Conservation (phyloP, 2,888 invertebrate species). For the Calephelis perditalis region DNA sequence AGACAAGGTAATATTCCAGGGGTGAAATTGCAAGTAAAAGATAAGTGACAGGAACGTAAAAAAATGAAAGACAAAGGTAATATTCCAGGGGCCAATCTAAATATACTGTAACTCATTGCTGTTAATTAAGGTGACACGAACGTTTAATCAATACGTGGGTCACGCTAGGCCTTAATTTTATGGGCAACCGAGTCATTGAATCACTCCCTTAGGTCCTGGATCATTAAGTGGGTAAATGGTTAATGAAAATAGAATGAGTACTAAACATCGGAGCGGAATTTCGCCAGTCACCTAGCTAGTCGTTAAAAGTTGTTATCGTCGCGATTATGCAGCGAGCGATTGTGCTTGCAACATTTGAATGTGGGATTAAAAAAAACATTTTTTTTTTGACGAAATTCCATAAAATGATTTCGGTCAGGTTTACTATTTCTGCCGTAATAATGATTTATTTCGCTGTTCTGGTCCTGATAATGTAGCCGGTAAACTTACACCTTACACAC, state of each 20-base stretch:
- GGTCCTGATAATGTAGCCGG: no score
- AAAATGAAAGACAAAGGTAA: no score
- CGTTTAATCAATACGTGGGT: constrained; percentile 36
- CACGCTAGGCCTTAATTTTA: constrained; percentile 72
- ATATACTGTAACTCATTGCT: constrained; percentile 8
- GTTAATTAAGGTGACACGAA: constrained; percentile 22
- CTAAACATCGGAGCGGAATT: constrained; percentile 77
- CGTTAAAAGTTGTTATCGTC: constrained; percentile 77
- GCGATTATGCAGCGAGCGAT: constrained; percentile 45
- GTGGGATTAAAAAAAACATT: no score
- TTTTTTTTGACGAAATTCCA: no score
- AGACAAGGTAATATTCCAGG: no score
- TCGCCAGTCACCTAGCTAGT: constrained; percentile 76
- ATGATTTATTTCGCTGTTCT: no score
- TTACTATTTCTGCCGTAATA: no score
- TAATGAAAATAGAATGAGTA: constrained; percentile 78
- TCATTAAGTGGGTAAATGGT: constrained; percentile 78
- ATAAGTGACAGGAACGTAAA: no score
- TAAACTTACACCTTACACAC: no score
- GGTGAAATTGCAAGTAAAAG: no score
- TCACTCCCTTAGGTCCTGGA: constrained; percentile 72
- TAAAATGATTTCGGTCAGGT: no score
- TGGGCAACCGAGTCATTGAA: constrained; percentile 65
- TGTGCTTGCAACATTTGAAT: no score
- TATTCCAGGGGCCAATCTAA: background rate